phyloP scores from a whole-genome alignment of 2,113 vertebrate species.

The Gallinago jamesoni region DNA sequence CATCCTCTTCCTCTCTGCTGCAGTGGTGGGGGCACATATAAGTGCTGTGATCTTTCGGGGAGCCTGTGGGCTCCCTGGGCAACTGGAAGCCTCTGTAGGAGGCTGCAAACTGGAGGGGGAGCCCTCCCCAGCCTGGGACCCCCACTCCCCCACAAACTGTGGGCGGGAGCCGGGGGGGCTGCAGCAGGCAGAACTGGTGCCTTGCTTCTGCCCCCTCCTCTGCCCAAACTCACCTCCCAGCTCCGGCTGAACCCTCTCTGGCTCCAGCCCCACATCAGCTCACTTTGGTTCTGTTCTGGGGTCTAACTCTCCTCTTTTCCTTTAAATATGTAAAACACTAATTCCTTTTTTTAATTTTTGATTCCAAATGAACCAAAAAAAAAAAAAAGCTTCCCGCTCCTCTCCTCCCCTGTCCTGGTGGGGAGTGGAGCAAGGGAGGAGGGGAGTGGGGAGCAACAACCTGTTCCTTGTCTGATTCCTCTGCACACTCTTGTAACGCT shows the following conservation, averaged over 20 bases:
- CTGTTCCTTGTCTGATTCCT: constrained; percentile 66
- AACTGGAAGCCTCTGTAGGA: constrained; percentile 67
- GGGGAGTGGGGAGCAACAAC: background rate
- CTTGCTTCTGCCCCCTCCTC: background rate
- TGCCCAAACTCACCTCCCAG: background rate
- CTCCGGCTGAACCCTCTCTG: background rate
- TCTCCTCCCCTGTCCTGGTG: background rate
- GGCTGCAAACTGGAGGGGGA: constrained; percentile 27
- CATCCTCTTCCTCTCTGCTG: background rate
- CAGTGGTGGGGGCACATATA: background rate
- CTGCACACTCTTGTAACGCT: constrained; percentile 78
- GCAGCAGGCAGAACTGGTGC: background rate
- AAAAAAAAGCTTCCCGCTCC: constrained; percentile 16
- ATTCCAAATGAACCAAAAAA: constrained; percentile 80
- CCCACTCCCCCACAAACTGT: background rate
- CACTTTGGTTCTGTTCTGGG: constrained; percentile 29
- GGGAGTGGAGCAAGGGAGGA: background rate
- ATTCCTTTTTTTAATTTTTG: constrained; percentile 67
- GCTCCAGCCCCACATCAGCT: constrained; percentile 35
- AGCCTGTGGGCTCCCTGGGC: constrained; percentile 10
- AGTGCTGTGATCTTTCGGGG: background rate
- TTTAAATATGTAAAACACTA: constrained; percentile 77
- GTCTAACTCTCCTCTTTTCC: constrained; percentile 63
- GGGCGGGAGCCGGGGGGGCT: background rate
- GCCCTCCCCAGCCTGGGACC: background rate